phyloP scores from a whole-genome alignment of 2,113 vertebrate species.

The Falco punctatus region DNA sequence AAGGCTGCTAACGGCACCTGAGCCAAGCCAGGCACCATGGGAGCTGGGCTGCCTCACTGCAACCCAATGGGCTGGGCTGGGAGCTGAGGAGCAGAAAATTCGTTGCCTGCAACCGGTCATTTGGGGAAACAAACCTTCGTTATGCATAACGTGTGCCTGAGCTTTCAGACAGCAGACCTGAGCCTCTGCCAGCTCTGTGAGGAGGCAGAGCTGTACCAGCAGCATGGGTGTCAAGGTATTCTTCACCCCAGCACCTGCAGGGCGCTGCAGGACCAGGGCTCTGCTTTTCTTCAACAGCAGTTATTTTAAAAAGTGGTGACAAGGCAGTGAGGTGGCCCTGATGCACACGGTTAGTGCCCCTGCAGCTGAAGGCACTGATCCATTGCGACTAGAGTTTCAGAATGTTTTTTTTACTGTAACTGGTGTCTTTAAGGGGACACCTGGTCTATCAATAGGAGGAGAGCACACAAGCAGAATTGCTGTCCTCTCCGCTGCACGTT shows the following conservation, averaged over 20 bases:
- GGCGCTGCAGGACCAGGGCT: neutral
- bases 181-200: neutral
- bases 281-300: neutral
- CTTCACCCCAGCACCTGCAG: rapidly evolving
- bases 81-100: neutral
- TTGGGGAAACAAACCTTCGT: neutral
- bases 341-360: no score
- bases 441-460: neutral
- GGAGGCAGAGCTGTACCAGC: neutral
- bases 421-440: neutral
- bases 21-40: rapidly evolving
- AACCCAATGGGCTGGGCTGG: neutral
- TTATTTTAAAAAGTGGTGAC: neutral
- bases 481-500: rapidly evolving
- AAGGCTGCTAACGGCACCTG: rapidly evolving
- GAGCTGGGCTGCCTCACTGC: neutral
- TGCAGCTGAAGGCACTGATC: neutral
- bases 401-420: neutral
- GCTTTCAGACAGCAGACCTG: neutral
- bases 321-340: neutral
- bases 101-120: rapidly evolving
- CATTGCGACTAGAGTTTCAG: neutral
- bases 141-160: neutral
- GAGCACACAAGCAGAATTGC: rapidly evolving
- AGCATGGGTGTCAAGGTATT: rapidly evolving